Percentiles rank a stretch among this genome's conserved stretches.
Conservation (phyloP, 53 echinoderm and acorn worm species). For the Paracentrotus lividus region DNA sequence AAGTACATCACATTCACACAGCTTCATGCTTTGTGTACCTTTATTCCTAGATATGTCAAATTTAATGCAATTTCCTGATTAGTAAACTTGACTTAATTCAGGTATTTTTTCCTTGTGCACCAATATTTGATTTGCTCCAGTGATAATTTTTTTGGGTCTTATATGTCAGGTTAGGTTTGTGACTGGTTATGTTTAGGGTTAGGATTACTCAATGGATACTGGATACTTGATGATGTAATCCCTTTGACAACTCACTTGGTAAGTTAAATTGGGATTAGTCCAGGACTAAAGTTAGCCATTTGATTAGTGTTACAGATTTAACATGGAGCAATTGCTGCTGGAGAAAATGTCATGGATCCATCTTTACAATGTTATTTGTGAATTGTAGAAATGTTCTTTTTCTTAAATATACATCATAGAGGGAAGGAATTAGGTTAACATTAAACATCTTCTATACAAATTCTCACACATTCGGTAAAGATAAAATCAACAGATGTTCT, state of each 20-base stretch:
- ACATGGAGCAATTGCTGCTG: too few species aligned
- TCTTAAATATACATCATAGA: not conserved
- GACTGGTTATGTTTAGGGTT: too few species aligned
- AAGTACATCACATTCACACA: constrained; percentile 69
- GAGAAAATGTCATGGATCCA: too few species aligned
- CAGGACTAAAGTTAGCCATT: too few species aligned
- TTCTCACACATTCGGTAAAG: not conserved
- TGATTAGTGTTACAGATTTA: too few species aligned
- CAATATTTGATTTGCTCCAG: too few species aligned
- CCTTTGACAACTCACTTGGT: too few species aligned
- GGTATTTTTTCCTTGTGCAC: not conserved
- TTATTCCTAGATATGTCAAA: not conserved
- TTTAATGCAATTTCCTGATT: not conserved
- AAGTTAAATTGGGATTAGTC: too few species aligned
- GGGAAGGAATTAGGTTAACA: not conserved
- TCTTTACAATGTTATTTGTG: too few species aligned
- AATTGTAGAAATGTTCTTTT: not conserved
- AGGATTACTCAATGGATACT: too few species aligned
- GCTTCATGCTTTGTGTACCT: not conserved
- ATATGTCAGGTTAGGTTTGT: not conserved
- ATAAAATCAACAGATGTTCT: not conserved
- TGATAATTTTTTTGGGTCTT: not conserved
- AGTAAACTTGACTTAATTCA: not conserved
- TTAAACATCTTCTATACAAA: not conserved
- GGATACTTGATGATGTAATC: too few species aligned